Conservation (phyloP, 1,140 invertebrate species). For the Scaptomyza graminum region DNA sequence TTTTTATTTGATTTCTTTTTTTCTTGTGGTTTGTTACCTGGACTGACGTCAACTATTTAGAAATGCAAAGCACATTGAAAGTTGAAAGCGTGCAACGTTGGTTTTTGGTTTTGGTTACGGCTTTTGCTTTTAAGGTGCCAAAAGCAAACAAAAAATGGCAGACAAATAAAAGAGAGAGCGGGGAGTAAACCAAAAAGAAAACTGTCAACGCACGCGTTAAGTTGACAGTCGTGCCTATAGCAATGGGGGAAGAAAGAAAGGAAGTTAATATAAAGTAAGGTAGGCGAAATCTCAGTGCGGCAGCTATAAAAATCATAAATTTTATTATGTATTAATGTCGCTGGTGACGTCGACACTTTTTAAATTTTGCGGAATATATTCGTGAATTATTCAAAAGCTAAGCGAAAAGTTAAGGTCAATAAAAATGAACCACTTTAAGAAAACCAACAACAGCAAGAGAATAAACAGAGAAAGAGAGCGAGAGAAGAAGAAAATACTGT, state of each 20-base stretch:
- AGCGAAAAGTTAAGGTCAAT: constrained; percentile 56
- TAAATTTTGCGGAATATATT: constrained; percentile 22
- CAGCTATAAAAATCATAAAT: constrained; percentile 74
- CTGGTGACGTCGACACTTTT: constrained; percentile 16
- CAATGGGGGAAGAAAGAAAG: too few relatives aligned
- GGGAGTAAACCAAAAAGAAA: constrained; percentile 15
- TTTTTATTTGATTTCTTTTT: constrained; percentile 9
- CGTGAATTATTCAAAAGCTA: constrained; percentile 56
- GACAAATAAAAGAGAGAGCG: constrained; percentile 4
- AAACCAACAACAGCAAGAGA: neutral
- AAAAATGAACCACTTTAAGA: constrained; percentile 35
- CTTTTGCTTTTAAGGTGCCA: constrained; percentile 68
- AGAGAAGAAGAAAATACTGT: constrained; percentile 1
- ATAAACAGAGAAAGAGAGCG: too few relatives aligned
- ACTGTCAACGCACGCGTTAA: constrained; percentile 64
- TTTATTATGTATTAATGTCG: constrained; percentile 59
- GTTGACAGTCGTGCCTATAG: constrained; percentile 56
- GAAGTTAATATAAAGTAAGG: neutral
- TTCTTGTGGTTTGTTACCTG: constrained; percentile 34
- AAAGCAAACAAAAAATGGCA: constrained; percentile 39
- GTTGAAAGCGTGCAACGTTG: constrained; percentile 63
- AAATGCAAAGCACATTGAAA: constrained; percentile 78
- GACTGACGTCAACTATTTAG: constrained; percentile 64
- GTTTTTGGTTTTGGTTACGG: constrained; percentile 49
- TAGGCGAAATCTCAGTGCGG: constrained; percentile 54